Conservation (phyloP, 2,113 vertebrate species). For the Myrmecobius fasciatus region DNA sequence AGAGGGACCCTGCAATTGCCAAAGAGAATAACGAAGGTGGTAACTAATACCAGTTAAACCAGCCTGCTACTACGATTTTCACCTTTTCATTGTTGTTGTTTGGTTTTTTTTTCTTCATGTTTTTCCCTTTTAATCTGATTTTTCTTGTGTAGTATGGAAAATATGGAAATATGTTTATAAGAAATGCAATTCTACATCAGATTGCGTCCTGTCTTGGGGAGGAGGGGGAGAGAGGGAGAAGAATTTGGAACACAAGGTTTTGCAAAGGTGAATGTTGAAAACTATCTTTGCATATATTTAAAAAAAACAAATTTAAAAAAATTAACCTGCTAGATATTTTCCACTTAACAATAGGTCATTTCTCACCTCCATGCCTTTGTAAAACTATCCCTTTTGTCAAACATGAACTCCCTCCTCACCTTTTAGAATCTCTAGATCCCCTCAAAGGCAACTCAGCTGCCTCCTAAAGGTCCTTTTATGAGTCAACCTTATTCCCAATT, state of each 20-base stretch:
- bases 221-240: too few species aligned
- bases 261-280: too few species aligned
- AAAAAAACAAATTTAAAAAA: too few species aligned
- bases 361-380: neutral
- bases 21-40: neutral
- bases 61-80: neutral
- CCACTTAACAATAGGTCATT: neutral
- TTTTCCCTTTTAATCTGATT: too few species aligned
- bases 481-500: neutral
- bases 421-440: neutral
- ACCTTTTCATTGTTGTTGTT: too few species aligned
- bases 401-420: neutral
- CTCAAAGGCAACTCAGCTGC: neutral
- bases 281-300: too few species aligned
- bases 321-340: neutral
- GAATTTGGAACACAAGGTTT: too few species aligned
- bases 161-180: too few species aligned
- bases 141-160: too few species aligned
- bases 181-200: too few species aligned
- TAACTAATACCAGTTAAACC: neutral
- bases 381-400: neutral
- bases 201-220: too few species aligned
- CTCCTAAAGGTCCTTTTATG: neutral
- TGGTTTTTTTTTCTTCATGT: too few species aligned
- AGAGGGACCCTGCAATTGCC: neutral